Evolutionary conservation across 2,797 vertebrate species (phyloP).

Genomic region (Girardinus metallicus): DNA sequence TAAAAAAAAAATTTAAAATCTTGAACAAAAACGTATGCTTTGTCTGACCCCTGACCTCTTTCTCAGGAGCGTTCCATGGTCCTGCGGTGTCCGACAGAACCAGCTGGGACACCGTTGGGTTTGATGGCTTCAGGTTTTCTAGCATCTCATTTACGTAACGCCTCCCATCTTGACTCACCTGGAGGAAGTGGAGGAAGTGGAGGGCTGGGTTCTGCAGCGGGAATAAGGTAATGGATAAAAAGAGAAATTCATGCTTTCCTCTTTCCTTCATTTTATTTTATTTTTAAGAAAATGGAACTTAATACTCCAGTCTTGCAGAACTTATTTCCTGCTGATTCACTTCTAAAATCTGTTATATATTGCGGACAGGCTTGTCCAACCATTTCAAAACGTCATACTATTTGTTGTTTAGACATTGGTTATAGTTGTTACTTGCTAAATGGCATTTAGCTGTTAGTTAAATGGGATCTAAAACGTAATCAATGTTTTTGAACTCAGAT

Average conservation of each 20-base stretch:
- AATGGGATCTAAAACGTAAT: not conserved
- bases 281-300: not conserved
- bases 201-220: constrained; percentile 35
- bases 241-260: not conserved
- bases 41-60: constrained; percentile 1
- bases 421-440: not conserved
- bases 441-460: not conserved
- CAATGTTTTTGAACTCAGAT: too few species aligned
- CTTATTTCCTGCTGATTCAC: not conserved
- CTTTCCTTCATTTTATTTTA: not conserved
- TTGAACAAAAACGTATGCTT: not conserved
- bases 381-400: not conserved
- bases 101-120: constrained; percentile 81
- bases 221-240: constrained; percentile 49
- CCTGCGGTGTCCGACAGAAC: constrained; percentile 85
- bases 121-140: constrained; percentile 84
- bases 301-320: not conserved
- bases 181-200: constrained; percentile 42
- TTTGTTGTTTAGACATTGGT: not conserved
- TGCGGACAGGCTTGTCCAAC: not conserved
- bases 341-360: not conserved
- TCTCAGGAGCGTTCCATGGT: constrained; percentile 88
- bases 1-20: not conserved
- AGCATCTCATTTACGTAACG: constrained; percentile 87
- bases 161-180: constrained; percentile 90